A percentile compares a stretch with the other conserved stretches of the same genome.
Conservation (phyloP, 2,797 vertebrate species). For the Echeneis naucrates region DNA sequence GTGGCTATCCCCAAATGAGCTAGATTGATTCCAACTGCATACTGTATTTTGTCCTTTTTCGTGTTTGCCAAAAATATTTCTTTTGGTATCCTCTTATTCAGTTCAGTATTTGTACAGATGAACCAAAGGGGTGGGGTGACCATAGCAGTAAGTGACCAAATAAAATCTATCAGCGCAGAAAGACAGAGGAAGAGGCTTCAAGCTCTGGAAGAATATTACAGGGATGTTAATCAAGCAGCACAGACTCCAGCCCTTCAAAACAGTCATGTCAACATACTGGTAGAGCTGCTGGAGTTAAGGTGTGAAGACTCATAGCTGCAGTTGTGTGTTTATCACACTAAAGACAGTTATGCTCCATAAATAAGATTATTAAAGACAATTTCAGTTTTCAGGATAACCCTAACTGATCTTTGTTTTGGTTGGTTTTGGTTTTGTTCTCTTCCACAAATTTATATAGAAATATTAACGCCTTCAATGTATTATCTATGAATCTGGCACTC, state of each 20-base stretch:
- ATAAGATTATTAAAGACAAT: background rate
- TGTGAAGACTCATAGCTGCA: constrained; percentile 14
- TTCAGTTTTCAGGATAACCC: too few species aligned
- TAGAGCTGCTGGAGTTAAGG: background rate
- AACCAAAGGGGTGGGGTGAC: constrained; percentile 72
- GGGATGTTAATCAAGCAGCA: constrained; percentile 12
- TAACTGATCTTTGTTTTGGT: background rate
- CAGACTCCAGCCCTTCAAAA: background rate
- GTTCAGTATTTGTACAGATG: constrained; percentile 59
- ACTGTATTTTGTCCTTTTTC: constrained; percentile 27
- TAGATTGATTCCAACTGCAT: constrained; percentile 56
- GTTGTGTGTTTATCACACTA: constrained; percentile 7
- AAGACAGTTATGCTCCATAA: constrained; percentile 15
- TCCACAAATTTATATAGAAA: constrained; percentile 33
- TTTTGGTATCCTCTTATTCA: constrained; percentile 57
- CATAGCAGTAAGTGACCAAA: constrained; percentile 73
- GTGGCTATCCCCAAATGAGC: constrained; percentile 24
- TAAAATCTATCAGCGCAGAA: constrained; percentile 34
- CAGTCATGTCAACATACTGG: constrained; percentile 7
- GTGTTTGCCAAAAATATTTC: constrained; percentile 69
- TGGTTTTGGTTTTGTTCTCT: constrained; percentile 10
- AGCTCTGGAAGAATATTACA: constrained; percentile 6
- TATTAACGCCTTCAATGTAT: constrained; percentile 9
- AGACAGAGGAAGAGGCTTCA: constrained; percentile 36
- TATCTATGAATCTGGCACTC: background rate